Base-by-base conservation (phyloP, 2,888 invertebrate genomes). In the Erebia aethiops region DNA sequence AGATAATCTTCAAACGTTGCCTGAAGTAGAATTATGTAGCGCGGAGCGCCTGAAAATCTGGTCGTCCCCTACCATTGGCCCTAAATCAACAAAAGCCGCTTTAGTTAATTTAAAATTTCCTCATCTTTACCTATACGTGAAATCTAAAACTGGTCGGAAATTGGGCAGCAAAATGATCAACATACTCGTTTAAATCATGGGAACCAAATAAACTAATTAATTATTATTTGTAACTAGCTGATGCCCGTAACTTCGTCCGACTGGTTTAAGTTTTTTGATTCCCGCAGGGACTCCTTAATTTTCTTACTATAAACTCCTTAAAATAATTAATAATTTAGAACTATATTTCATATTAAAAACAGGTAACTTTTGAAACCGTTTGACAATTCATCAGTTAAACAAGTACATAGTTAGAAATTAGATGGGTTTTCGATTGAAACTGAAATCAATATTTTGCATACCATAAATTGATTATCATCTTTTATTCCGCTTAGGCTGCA, bases 1-100 rank as follows among this genome's bases (percentile, higher is more conserved):
- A 83, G 83, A 86, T 84, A 80, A 85, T 83, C 77, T 76, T 77
- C 77, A 77, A 81, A 77, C 74, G 77, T 70, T 75, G 72, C 79
- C 80, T 72, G 76, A 81, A 72, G 80, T 75, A 71, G 77, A 75
- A 79, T 74, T 79, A 78, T 77, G 79, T 74, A 74, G 72, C 74
- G 73, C 35, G 1, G 35, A 0, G 35, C 35, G 66, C 74, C 74
- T 75, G 72, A 46, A 71, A 77, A 79, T 79, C 75, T 77, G 77
- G 70, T 73, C 68, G 70, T 57, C 72, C 69, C 54, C 63, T 71
- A 67, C 67, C 14, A 68, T 51, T 75, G 73, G 76, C 1, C 11
- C 56, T 74, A 71, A 75, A 77, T 79, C 78, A 77, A 79, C 71
- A 77, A 54, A 11, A 11, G 13, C 13, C 1, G 46, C 13, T 46